Evolutionary conservation across 1,140 invertebrate species (phyloP).

Genomic region (Bombus picipes): DNA sequence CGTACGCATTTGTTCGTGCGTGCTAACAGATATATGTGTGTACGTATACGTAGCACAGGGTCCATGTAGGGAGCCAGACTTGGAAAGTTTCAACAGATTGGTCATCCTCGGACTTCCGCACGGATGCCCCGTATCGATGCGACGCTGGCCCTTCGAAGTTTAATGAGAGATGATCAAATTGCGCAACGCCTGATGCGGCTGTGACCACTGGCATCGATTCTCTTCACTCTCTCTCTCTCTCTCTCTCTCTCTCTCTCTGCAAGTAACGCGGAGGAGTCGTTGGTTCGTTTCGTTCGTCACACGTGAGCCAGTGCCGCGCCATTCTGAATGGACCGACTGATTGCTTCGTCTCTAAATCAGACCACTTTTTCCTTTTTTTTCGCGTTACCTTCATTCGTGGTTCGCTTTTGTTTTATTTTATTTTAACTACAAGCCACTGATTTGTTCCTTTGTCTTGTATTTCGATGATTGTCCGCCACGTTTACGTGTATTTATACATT

Average conservation of each 20-base stretch:
- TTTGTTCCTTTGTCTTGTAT: neutral
- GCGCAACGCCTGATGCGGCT: constrained; percentile 4
- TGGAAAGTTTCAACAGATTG: constrained; percentile 31
- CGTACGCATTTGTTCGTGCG: neutral
- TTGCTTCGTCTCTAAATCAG: constrained; percentile 1
- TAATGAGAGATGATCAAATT: constrained; percentile 52
- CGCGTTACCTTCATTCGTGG: neutral
- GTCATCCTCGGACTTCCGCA: constrained; percentile 42
- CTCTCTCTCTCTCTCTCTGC: neutral
- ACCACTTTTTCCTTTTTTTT: neutral
- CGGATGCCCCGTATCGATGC: neutral
- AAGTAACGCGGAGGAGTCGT: neutral
- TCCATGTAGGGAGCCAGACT: neutral
- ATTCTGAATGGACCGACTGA: neutral
- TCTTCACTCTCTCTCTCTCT: neutral
- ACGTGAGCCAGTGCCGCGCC: neutral
- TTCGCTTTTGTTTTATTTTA: neutral
- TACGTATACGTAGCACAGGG: neutral
- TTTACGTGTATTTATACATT: neutral
- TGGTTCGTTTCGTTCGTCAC: neutral
- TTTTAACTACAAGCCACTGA: neutral
- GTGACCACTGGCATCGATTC: constrained; percentile 16
- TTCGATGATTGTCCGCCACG: neutral
- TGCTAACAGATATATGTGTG: neutral
- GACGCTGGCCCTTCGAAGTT: constrained; percentile 34